Conservation (phyloP, 2,113 vertebrate genomes). For the cattle (Bos taurus) region ARS-UCD2.0 NC_037339.1:71309501-71310000, state of each 20-base stretch:
- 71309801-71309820: not conserved
- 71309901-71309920: rapidly evolving
- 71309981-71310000: not conserved
- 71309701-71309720: not conserved
- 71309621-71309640: rapidly evolving
- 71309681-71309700: not conserved
- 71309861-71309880: rapidly evolving
- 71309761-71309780: not conserved
- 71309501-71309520: not conserved
- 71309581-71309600: not conserved
- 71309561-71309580: not conserved
- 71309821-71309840: not conserved
- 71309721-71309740: not conserved
- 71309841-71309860: not conserved
- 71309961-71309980: not conserved
- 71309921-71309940: not conserved
- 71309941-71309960: not conserved
- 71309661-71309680: not conserved
- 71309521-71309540: not conserved
- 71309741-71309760: not conserved
- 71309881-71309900: rapidly evolving
- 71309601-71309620: not conserved
- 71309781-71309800: rapidly evolving
- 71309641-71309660: rapidly evolving
- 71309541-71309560: not conserved